Evolutionary conservation across 2,113 vertebrate species (phyloP), one percentile per base, ranked within the genome.

Genomic region (Phaetusa simplex): DNA sequence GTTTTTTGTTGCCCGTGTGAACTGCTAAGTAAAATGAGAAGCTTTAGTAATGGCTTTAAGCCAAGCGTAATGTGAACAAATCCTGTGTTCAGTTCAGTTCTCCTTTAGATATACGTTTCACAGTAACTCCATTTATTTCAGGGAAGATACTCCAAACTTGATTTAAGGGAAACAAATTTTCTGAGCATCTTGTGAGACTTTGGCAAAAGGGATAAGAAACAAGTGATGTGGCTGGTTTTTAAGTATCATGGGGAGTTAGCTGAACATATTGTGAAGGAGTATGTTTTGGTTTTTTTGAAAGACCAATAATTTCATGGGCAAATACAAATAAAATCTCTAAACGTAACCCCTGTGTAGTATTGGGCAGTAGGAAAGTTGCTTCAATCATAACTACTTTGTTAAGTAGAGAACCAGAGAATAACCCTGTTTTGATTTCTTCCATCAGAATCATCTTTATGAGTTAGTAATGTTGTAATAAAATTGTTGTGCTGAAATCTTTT

Each of bases 341-440:
- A 34, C 2, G 0, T 56, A 74, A 49, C 43, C 12, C 34, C 26
- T 1, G 1, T 32, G 27, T 43, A 50, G 21, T 88, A n/a, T 24
- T 90, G 56, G 52, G 40, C 73, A 74, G 40, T 78, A 86, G 26
- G 23, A 71, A 64, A 64, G 32, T 90, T 86, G 24, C 43, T 95
- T 94, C 70, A 72, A 9, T 87, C 45, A 2, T 82, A 88, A 79
- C 43, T 82, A 53, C 30, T 74, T 76, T 23, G 52, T 84, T 64
- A 85, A 86, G 47, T 7, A 88, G 55, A 72, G 70, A 83, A 83
- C 34, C 43, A 83, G 79, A 95, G 38, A 95, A 93, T 95, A 95
- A 94, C 74, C 34, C 64, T 96, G 36, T 95, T 95, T 91, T 97
- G 88, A 79, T 95, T 96, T 97, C 87, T 97, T 87, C 73, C 93